These are phyloP conservation scores for Meles meles DNA, from an alignment of 2,113 vertebrate species.

Conservation along the genomic window DNA sequence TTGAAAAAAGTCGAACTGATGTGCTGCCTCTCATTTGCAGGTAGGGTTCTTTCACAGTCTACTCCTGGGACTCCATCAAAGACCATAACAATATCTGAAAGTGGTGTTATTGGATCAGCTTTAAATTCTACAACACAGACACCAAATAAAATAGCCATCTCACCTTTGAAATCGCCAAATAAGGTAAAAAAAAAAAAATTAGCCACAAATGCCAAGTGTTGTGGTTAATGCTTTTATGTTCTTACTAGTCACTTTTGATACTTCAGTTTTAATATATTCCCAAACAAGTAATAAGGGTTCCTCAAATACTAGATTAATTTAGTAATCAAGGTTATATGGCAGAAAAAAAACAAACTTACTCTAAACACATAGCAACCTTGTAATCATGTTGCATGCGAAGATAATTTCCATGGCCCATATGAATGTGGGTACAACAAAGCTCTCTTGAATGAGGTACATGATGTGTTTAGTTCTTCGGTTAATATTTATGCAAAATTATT, in stretches of 20 bases:
- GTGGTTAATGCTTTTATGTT: constrained; percentile 43
- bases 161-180: constrained; percentile 96
- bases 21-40: constrained; percentile 81
- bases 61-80: constrained; percentile 90
- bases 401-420: neutral
- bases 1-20: constrained; percentile 58
- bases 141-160: constrained; percentile 97
- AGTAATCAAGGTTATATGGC: neutral
- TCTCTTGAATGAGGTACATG: neutral
- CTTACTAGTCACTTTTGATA: neutral
- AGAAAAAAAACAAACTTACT: neutral
- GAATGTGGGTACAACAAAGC: neutral
- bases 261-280: constrained; percentile 1
- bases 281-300: neutral
- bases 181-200: constrained; percentile 86
- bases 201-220: constrained; percentile 23
- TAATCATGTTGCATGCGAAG: constrained; percentile 24
- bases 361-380: neutral
- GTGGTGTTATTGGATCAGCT: constrained; percentile 84
- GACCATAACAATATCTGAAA: constrained; percentile 91
- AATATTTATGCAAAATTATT: constrained; percentile 16
- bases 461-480: neutral
- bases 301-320: constrained; percentile 10
- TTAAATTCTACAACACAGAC: constrained; percentile 88
- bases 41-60: constrained; percentile 92